phyloP scores from a whole-genome alignment of 2,797 vertebrate genomes.

The Decapterus maruadsi region DNA sequence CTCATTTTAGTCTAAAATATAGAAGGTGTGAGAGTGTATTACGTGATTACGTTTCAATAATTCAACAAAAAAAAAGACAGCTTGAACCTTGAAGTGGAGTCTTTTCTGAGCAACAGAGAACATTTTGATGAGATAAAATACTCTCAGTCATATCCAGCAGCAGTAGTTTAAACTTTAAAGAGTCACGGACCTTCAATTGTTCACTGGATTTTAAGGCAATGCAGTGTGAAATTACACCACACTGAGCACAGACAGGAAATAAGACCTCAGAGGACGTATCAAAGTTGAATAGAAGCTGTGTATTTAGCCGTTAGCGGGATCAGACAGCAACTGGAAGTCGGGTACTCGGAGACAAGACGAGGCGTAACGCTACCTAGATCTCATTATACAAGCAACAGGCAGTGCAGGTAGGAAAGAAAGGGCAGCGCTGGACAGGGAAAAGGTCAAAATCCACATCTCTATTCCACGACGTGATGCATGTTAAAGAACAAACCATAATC shows the following conservation, averaged over 20 bases:
- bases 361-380: slow-evolving; percentile 46
- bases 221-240: slow-evolving; percentile 35
- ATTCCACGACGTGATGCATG: slow-evolving; percentile 65
- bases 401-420: slow-evolving; percentile 51
- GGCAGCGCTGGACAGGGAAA: slow-evolving; percentile 56
- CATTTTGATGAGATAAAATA: slow-evolving; percentile 42
- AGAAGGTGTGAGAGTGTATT: neutral
- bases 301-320: slow-evolving; percentile 52
- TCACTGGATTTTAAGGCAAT: slow-evolving; percentile 46
- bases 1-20: neutral
- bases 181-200: slow-evolving; percentile 38
- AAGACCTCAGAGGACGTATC: slow-evolving; percentile 61
- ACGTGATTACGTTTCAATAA: neutral
- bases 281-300: slow-evolving; percentile 37
- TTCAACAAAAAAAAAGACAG: slow-evolving; percentile 8
- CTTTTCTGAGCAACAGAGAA: slow-evolving; percentile 22
- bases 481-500: slow-evolving; percentile 72
- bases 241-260: slow-evolving; percentile 42
- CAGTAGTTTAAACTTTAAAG: slow-evolving; percentile 49
- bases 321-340: slow-evolving; percentile 34
- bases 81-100: slow-evolving; percentile 1
- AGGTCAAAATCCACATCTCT: slow-evolving; percentile 72
- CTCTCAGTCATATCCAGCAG: slow-evolving; percentile 33
- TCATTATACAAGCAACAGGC: slow-evolving; percentile 69
- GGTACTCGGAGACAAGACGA: slow-evolving; percentile 47